Evolutionary conservation across 2,888 invertebrate genomes (phyloP).

Genomic region (Pristionchus japonicus): DNA sequence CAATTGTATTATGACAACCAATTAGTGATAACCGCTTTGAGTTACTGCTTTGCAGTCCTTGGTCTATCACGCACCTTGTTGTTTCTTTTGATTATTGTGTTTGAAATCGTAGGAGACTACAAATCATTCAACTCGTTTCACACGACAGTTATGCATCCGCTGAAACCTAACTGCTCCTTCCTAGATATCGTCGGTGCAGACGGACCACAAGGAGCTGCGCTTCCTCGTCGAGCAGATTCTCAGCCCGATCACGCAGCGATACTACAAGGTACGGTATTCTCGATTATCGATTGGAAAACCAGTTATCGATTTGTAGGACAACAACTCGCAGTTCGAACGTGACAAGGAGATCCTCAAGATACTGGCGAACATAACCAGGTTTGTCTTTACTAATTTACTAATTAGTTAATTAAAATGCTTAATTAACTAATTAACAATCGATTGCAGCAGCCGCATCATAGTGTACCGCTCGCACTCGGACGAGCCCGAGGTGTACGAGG

Average conservation of each 20-base stretch:
- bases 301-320: no score
- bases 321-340: not conserved
- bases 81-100: no score
- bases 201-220: constrained; percentile 85
- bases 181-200: constrained; percentile 82
- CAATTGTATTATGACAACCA: no score
- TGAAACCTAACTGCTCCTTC: constrained; percentile 27
- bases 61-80: no score
- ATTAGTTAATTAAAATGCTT: not conserved
- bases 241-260: not conserved
- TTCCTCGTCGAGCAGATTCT: constrained; percentile 79
- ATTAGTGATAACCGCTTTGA: no score
- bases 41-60: no score
- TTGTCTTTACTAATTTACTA: not conserved
- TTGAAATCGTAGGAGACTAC: no score
- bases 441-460: constrained; percentile 20
- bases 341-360: constrained; percentile 8
- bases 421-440: not conserved
- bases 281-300: no score
- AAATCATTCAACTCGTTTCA: no score
- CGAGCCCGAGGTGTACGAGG: not conserved
- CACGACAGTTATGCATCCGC: no score
- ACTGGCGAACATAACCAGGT: not conserved
- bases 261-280: not conserved
- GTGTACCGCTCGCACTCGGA: not conserved